A percentile compares a stretch with the other conserved stretches of the same genome.
Evolutionary conservation across 1,140 invertebrate species (phyloP).

Genomic region (Drosophila grimshawi): DNA sequence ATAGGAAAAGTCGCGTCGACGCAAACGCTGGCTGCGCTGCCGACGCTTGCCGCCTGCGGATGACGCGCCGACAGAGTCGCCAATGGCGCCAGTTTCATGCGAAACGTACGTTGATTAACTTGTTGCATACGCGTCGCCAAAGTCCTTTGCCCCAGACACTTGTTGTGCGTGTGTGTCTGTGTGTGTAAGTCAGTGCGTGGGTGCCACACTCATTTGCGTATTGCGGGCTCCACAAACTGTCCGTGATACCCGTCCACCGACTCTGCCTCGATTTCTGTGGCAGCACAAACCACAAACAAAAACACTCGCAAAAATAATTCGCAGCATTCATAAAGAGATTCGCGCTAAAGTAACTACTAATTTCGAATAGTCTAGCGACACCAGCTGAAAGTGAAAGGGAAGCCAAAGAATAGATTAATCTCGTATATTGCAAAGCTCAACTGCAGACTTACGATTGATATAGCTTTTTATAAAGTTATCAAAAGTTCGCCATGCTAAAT

Average conservation of each 20-base stretch:
- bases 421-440: not conserved
- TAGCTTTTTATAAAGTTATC: no score
- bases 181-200: constrained; percentile 17
- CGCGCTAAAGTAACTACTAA: constrained; percentile 23
- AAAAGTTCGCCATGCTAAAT: no score
- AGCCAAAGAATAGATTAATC: not conserved
- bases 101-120: constrained; percentile 81
- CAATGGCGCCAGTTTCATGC: constrained; percentile 75
- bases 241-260: not conserved
- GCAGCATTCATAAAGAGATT: constrained; percentile 1
- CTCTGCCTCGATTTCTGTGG: not conserved
- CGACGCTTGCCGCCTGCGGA: constrained; percentile 39
- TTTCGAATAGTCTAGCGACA: constrained; percentile 13
- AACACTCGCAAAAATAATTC: constrained; percentile 33
- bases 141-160: constrained; percentile 47
- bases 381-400: constrained; percentile 6
- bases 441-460: not conserved
- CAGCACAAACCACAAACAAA: constrained; percentile 21
- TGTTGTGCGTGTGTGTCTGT: constrained; percentile 33
- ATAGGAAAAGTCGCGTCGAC: constrained; percentile 18
- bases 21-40: constrained; percentile 42
- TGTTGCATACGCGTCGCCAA: constrained; percentile 73
- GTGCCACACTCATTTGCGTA: constrained; percentile 68
- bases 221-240: constrained; percentile 53
- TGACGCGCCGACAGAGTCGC: constrained; percentile 54